These are phyloP conservation scores for Rosalia funebris DNA, from an alignment of 2,888 invertebrate genomes.

Conservation along the genomic window DNA sequence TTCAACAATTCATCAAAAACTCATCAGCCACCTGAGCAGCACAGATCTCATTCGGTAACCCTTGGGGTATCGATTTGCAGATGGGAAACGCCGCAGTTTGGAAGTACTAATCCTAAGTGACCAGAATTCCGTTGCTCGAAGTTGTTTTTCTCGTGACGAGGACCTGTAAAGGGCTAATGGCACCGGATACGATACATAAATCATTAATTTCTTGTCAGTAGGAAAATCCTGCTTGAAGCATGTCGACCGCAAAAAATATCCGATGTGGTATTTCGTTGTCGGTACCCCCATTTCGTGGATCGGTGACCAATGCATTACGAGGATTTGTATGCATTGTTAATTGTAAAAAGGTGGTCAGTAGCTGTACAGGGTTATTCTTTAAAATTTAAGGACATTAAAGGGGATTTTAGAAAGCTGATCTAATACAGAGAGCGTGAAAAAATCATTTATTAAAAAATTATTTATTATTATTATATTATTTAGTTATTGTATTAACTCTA, in stretches of 20 bases:
- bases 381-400: too few species aligned
- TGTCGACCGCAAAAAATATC: neutral
- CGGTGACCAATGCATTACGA: too few species aligned
- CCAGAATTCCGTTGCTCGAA: neutral
- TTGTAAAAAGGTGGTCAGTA: too few species aligned
- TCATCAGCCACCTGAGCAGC: neutral
- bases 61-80: neutral
- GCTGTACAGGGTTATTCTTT: too few species aligned
- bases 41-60: neutral
- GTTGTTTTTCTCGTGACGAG: neutral
- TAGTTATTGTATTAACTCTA: too few species aligned
- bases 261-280: neutral
- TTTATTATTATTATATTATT: too few species aligned
- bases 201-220: neutral
- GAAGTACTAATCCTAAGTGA: neutral
- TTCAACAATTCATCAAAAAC: neutral
- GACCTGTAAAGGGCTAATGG: neutral
- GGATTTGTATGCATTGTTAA: too few species aligned
- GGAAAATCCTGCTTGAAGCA: neutral
- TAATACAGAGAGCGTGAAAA: too few species aligned
- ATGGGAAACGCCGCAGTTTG: neutral
- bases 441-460: too few species aligned
- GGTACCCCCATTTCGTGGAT: too few species aligned
- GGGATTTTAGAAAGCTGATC: too few species aligned
- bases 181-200: neutral